Percentiles rank a stretch among this genome's conserved stretches.
Conservation (phyloP, 1,140 invertebrate species). For the Cherax destructor region DNA sequence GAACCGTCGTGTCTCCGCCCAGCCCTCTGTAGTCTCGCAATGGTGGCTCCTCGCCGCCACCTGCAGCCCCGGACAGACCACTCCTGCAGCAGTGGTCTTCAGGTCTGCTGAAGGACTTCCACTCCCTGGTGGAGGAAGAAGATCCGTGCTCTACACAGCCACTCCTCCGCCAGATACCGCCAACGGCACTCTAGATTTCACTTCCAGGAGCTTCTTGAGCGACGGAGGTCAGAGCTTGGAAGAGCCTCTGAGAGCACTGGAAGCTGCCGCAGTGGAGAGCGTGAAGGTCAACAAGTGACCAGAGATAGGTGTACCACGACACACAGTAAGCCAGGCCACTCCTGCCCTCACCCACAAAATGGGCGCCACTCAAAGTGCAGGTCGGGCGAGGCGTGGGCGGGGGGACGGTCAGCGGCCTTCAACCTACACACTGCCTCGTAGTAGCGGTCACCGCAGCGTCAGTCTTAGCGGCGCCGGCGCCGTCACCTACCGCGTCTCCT, state of each 20-base stretch:
- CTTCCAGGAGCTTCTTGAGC: not conserved
- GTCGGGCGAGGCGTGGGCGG: slow-evolving; percentile 11
- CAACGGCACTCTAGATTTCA: not conserved
- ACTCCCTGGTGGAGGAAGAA: slow-evolving; percentile 51
- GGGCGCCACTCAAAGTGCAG: slow-evolving; percentile 41
- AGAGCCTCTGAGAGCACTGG: not conserved
- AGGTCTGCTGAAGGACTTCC: slow-evolving; percentile 53
- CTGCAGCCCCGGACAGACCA: slow-evolving; percentile 27
- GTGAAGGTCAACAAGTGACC: not conserved
- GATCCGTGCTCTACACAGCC: slow-evolving; percentile 32
- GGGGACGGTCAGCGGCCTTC: slow-evolving; percentile 26
- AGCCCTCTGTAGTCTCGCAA: not conserved
- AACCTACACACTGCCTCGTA: slow-evolving; percentile 64
- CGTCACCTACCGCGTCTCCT: slow-evolving; percentile 23
- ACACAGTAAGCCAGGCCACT: not conserved
- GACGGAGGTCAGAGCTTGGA: not conserved
- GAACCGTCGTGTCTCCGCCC: slow-evolving; percentile 61
- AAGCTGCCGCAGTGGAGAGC: not conserved
- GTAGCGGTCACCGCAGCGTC: slow-evolving; percentile 50
- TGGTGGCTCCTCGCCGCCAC: slow-evolving; percentile 1
- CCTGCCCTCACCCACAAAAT: not conserved
- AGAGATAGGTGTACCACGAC: not conserved
- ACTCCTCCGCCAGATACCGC: not conserved
- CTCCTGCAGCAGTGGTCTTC: slow-evolving; percentile 64
- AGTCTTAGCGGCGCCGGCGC: slow-evolving; percentile 57